phyloP scores from a whole-genome alignment of 1,140 invertebrate genomes.

The Procambarus clarkii region DNA sequence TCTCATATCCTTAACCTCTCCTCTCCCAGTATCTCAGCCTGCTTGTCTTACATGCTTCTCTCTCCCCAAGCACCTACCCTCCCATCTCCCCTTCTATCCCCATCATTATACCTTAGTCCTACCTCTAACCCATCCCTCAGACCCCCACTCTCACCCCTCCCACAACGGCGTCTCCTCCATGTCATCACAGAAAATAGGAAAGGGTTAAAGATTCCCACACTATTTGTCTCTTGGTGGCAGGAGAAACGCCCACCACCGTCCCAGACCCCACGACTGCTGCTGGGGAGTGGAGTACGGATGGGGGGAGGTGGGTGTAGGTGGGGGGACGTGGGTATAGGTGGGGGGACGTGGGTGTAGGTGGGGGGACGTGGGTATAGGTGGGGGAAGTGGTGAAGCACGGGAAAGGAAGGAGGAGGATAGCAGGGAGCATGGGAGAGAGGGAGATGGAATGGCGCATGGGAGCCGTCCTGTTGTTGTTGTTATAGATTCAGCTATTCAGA shows the following conservation, averaged over 20 bases:
- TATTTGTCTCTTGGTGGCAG: slow-evolving; percentile 45
- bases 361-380: neutral
- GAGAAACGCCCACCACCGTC: neutral
- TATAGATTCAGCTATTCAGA: no score
- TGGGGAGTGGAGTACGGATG: no score
- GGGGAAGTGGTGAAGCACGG: neutral
- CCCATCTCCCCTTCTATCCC: neutral
- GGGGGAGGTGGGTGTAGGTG: no score
- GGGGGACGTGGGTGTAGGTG: no score
- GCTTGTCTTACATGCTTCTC: neutral
- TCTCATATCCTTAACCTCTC: no score
- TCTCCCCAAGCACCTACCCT: neutral
- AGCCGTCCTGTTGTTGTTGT: no score
- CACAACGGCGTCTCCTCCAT: neutral
- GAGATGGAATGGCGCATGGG: no score
- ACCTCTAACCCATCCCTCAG: neutral
- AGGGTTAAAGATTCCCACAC: slow-evolving; percentile 47
- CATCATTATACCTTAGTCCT: neutral
- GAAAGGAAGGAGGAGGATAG: neutral
- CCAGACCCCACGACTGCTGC: neutral
- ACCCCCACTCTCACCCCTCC: neutral
- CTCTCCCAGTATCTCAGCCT: neutral
- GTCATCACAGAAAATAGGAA: slow-evolving; percentile 48
- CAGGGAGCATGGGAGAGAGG: neutral
- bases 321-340: neutral